Conservation (phyloP, 64 coral and sea anemone genomes). For the Pocillopora damicornis region DNA sequence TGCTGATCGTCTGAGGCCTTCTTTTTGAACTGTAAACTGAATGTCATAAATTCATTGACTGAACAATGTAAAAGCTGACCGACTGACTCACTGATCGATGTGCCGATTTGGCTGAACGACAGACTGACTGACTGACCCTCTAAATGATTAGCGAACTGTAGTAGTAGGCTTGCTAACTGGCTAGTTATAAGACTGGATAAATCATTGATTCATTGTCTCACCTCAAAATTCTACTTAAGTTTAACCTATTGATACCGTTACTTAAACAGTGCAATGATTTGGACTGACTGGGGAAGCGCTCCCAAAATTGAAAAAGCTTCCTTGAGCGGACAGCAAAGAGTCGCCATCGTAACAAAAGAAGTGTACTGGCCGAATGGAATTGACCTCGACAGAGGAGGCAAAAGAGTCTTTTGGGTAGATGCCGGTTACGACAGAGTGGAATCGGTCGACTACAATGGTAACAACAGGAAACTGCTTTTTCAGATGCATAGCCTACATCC, state of each 20-base stretch:
- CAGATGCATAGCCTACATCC: background rate
- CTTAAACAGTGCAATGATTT: slow-evolving; percentile 10
- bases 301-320: slow-evolving; percentile 41
- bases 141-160: background rate
- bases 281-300: slow-evolving; percentile 41
- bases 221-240: too few relatives aligned
- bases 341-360: slow-evolving; percentile 15
- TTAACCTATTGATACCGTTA: too few relatives aligned
- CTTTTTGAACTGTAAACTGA: too few relatives aligned
- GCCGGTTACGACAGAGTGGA: slow-evolving; percentile 32
- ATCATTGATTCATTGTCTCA: background rate
- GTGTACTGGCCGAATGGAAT: slow-evolving; percentile 47
- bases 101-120: too few relatives aligned
- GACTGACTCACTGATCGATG: too few relatives aligned
- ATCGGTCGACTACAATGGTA: slow-evolving; percentile 46
- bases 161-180: background rate
- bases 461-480: slow-evolving; percentile 16
- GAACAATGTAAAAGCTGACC: too few relatives aligned
- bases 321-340: slow-evolving; percentile 23
- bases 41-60: too few relatives aligned
- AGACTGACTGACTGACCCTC: too few relatives aligned
- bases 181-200: background rate
- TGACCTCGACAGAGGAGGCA: slow-evolving; percentile 19
- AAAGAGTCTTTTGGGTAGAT: slow-evolving; percentile 50
- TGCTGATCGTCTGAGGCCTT: too few relatives aligned